Evolutionary conservation across 2,888 invertebrate species (phyloP).

Genomic region (Galerucella nymphaeae): DNA sequence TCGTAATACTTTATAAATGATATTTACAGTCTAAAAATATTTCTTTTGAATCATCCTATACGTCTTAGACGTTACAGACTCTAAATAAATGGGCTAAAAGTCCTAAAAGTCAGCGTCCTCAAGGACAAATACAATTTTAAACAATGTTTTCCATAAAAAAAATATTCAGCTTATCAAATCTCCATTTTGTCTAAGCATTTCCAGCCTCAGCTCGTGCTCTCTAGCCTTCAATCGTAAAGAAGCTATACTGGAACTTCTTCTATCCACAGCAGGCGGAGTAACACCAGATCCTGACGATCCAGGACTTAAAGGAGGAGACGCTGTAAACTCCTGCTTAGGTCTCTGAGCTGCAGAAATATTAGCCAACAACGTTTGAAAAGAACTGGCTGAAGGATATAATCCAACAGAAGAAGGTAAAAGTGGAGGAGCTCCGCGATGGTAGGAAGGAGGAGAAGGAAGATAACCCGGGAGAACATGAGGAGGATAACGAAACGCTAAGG

Average conservation of each 20-base stretch:
- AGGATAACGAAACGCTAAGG: conserved; percentile 79
- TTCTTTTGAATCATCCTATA: not conserved
- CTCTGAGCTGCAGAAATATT: conserved; percentile 77
- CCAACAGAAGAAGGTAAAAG: conserved; percentile 74
- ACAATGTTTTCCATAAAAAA: not conserved
- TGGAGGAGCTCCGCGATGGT: conserved; percentile 72
- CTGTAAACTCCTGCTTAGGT: conserved; percentile 67
- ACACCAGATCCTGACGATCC: conserved; percentile 66
- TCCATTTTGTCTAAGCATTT: conserved; percentile 81
- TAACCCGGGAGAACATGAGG: conserved; percentile 72
- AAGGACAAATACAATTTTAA: too few species aligned
- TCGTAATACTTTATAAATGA: conserved; percentile 17
- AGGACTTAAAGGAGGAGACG: conserved; percentile 69
- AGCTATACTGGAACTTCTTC: conserved; percentile 88
- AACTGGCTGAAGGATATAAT: conserved; percentile 71
- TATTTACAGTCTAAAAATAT: conserved; percentile 20
- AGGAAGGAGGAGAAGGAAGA: conserved; percentile 65
- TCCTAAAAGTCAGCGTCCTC: not conserved
- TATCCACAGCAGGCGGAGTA: conserved; percentile 77
- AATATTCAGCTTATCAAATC: conserved; percentile 81
- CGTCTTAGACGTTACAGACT: too few species aligned
- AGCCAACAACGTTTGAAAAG: conserved; percentile 88
- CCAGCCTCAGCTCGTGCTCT: conserved; percentile 88
- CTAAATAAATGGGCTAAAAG: not conserved
- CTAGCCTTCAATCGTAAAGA: conserved; percentile 87